Evolutionary conservation across 1,140 invertebrate species (phyloP), one percentile per base, ranked within the genome.

Genomic region (Diploscapter pachys): DNA sequence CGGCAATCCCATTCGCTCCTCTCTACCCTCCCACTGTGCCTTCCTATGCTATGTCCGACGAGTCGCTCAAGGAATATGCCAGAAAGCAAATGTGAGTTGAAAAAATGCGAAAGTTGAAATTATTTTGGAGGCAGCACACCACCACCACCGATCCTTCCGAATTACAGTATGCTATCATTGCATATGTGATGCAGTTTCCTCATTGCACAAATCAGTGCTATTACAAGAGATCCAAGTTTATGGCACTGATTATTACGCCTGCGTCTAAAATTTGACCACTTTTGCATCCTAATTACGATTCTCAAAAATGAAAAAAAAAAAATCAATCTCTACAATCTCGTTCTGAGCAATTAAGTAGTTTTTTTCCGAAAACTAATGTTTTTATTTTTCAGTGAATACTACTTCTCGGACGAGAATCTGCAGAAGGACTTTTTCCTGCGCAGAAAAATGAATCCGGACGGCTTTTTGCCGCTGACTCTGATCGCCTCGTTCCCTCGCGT

Each of bases 401-500:
- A 99, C 89, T 98, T 99, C 88, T 96, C 94, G 85, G 91, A 92
- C 81, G 95, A 98, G 81, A 99, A 99, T 89, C 89, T 99, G 67
- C 90, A 92, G 80, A 91, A 93, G 81, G 96, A 99, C 86, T 94
- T 97, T 87, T 99, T 96, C 88, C 89, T 99, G 79, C 90, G 96
- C 70, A 90, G 94, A 75, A 96, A 96, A 90, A 99, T 99, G 96
- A 92, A 95, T 82, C 83, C 90, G 11, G 90, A 96, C 82, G 96
- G 96, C 68, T 98, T 91, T 85, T 90, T 99, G 68, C 93, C 94
- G 5, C 90, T 99, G 48, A 91, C 91, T 74, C 88, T 98, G 61
- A 95, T 99, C 66, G 94, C 94, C 52, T 94, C 93, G 13, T 99
- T 99, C 88, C 93, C 95, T 87, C 90, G 96, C 79, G 92, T 99